Evolutionary conservation across 2,797 vertebrate genomes (phyloP).

Genomic region (Rousettus madagascariensis): DNA sequence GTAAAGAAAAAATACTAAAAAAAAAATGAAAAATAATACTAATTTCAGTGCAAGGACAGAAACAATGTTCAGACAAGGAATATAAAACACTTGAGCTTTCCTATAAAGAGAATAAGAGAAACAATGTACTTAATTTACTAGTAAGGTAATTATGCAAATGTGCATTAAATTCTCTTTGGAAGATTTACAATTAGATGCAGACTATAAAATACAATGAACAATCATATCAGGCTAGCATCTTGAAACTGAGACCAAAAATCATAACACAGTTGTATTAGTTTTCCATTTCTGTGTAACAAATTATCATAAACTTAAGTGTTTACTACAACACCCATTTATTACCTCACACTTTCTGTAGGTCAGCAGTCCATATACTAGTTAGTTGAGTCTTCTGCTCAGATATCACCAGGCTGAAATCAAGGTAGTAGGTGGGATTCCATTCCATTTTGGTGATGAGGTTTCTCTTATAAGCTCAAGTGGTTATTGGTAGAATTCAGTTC

Average conservation of each 20-base stretch:
- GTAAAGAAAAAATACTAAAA: slow-evolving; percentile 48
- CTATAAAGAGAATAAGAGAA: slow-evolving; percentile 10
- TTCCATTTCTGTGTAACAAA: neutral
- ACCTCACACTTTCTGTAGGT: neutral
- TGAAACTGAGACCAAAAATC: neutral
- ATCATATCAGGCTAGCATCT: neutral
- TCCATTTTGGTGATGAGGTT: neutral
- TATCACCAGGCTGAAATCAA: neutral
- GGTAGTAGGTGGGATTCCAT: neutral
- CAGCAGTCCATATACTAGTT: neutral
- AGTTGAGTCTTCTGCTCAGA: neutral
- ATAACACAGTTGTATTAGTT: neutral
- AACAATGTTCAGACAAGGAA: slow-evolving; percentile 5
- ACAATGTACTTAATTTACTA: neutral
- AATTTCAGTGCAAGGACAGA: slow-evolving; percentile 5
- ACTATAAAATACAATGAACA: neutral
- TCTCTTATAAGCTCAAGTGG: neutral
- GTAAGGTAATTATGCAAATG: neutral
- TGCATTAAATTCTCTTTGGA: neutral
- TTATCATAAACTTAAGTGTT: neutral
- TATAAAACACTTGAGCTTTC: neutral
- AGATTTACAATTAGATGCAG: neutral
- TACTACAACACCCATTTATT: neutral
- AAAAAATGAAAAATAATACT: slow-evolving; percentile 54
- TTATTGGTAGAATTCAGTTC: neutral